These are phyloP conservation scores for Muscicapa comitata DNA, from an alignment of 2,797 vertebrate species.

Conservation along the genomic window DNA sequence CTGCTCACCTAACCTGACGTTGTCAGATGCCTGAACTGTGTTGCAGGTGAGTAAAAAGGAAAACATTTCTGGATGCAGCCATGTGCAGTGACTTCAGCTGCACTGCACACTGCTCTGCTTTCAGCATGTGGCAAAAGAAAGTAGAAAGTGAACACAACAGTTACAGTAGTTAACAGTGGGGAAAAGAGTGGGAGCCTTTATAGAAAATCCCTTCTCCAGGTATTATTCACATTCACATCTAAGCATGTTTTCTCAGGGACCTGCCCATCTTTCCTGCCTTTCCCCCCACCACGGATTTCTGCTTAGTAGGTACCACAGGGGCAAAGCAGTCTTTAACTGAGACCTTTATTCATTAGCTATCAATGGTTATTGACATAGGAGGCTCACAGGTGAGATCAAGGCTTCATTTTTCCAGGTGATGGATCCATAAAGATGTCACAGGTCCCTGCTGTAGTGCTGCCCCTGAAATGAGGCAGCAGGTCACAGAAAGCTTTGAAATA, in stretches of 20 bases:
- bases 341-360: neutral
- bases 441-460: neutral
- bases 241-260: neutral
- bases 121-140: neutral
- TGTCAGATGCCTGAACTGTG: neutral
- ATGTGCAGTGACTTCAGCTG: neutral
- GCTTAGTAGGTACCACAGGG: neutral
- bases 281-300: neutral
- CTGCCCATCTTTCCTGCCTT: neutral
- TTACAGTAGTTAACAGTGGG: neutral
- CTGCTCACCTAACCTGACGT: neutral
- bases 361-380: neutral
- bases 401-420: neutral
- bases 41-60: neutral
- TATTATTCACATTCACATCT: neutral
- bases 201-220: neutral
- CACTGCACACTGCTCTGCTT: neutral
- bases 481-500: neutral
- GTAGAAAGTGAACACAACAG: neutral
- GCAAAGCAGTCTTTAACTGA: neutral
- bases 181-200: neutral
- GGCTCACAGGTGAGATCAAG: neutral
- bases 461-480: neutral
- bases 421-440: rapidly evolving
- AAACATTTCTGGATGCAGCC: neutral